Evolutionary conservation across 2,888 invertebrate species (phyloP), one percentile per base, ranked within the genome.

Genomic region (Drosophila histrio): DNA sequence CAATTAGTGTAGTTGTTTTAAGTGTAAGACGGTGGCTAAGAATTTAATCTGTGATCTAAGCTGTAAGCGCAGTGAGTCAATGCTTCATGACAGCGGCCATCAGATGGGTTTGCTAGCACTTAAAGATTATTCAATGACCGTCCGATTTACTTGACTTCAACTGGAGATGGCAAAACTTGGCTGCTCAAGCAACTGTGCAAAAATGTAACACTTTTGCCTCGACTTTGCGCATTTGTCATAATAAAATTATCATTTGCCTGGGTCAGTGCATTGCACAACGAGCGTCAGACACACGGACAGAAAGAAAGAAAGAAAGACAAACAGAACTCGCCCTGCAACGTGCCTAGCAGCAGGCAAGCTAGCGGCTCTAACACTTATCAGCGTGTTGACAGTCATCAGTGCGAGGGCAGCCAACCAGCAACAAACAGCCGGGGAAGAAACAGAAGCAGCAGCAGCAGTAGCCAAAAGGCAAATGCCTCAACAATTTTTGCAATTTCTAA

Each of bases 181-280:
- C 46, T 24, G 56, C 49, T 44, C 7, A 19, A 39, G 46, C 22
- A 58, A 47, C 26, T 38, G 46, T 41, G 47, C 34, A 58, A 57
- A 59, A 58, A 30, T 41, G 36, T 28, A 43, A 46, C 54, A 53
- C 44, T 65, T 61, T 34, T 26, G 30, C 38, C 46, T 39, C 47
- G 66, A 68, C 72, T 57, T 41, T 56, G 65, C 61, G 72, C 79
- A 78, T 82, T 82, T 79, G 78, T 76, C 83, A 82, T 82, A 85
- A 82, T 78, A 71, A 78, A 82, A 82, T 80, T 78, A 79, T 67
- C 76, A 72, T 79, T 82, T 79, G 70, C 65, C 69, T 67, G 69
- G 79, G 70, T 78, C 77, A 84, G 58, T 66, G 62, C 36, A 36
- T 28, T 49, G 38, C 15, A 19, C 41, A 39, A 34, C 13, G 30